phyloP scores from a whole-genome alignment of 2,113 vertebrate genomes.

The Empidonax alnorum region DNA sequence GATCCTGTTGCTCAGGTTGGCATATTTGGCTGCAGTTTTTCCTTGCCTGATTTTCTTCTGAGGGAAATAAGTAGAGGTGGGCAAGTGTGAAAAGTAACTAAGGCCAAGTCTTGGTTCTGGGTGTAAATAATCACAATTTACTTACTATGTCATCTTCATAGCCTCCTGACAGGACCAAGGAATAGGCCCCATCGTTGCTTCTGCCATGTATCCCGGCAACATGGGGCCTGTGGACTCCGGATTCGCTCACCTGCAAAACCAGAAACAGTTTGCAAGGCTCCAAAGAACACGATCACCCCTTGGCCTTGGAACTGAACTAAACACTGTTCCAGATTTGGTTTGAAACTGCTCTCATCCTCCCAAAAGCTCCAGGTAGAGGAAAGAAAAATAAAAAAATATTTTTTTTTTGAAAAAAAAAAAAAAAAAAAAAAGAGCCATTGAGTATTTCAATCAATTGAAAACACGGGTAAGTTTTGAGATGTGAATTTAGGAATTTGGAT shows the following conservation, averaged over 20 bases:
- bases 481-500: not conserved
- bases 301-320: too few relatives aligned
- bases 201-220: constrained; percentile 95
- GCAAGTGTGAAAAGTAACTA: not conserved
- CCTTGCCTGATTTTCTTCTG: not conserved
- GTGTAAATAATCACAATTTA: not conserved
- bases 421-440: not conserved
- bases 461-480: not conserved
- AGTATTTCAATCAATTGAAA: not conserved
- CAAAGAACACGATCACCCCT: rapidly evolving
- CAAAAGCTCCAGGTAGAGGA: not conserved
- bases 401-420: too few relatives aligned
- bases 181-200: constrained; percentile 94
- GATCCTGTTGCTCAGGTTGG: not conserved
- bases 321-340: not conserved
- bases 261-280: too few relatives aligned
- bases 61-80: not conserved
- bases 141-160: constrained; percentile 96
- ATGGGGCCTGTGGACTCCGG: constrained; percentile 92
- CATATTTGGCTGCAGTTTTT: not conserved
- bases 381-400: not conserved
- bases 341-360: not conserved
- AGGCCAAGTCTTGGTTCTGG: not conserved
- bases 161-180: constrained; percentile 93
- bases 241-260: constrained; percentile 88